Evolutionary conservation across 2,888 invertebrate genomes (phyloP).

Genomic region (Cylindroiulus punctatus): DNA sequence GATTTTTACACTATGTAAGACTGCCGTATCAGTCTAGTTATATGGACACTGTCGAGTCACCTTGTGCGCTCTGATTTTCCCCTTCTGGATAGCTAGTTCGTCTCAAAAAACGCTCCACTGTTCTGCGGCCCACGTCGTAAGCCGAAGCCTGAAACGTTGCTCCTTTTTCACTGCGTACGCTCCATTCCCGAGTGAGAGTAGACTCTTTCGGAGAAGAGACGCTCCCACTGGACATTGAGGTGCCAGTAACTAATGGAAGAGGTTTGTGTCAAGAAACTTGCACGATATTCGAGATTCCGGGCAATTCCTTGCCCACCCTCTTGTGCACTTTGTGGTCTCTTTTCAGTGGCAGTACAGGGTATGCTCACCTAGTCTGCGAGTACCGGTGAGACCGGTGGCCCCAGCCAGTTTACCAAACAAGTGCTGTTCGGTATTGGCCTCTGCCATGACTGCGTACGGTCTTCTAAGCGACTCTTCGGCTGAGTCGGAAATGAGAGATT

Average conservation of each 20-base stretch:
- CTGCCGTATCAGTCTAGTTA: not conserved
- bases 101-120: constrained; percentile 60
- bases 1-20: not conserved
- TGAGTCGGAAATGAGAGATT: constrained; percentile 55
- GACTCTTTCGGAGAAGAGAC: constrained; percentile 57
- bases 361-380: constrained; percentile 56
- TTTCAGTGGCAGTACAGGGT: constrained; percentile 16
- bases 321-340: not conserved
- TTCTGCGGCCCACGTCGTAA: constrained; percentile 59
- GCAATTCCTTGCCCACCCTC: not conserved
- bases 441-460: constrained; percentile 28
- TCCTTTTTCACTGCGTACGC: constrained; percentile 59
- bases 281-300: not conserved
- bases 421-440: constrained; percentile 51
- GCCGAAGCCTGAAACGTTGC: constrained; percentile 16
- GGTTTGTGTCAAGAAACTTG: constrained; percentile 42
- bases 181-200: constrained; percentile 59
- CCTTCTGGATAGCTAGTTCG: constrained; percentile 60
- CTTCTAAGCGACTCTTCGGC: constrained; percentile 50
- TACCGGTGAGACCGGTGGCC: constrained; percentile 44
- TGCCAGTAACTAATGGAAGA: constrained; percentile 55
- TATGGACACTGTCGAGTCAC: constrained; percentile 52
- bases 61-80: constrained; percentile 58
- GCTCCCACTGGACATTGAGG: constrained; percentile 58
- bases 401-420: constrained; percentile 48